Evolutionary conservation across 2,797 vertebrate genomes (phyloP), one percentile per base, ranked within the genome.

Genomic region (Botia almorhae): DNA sequence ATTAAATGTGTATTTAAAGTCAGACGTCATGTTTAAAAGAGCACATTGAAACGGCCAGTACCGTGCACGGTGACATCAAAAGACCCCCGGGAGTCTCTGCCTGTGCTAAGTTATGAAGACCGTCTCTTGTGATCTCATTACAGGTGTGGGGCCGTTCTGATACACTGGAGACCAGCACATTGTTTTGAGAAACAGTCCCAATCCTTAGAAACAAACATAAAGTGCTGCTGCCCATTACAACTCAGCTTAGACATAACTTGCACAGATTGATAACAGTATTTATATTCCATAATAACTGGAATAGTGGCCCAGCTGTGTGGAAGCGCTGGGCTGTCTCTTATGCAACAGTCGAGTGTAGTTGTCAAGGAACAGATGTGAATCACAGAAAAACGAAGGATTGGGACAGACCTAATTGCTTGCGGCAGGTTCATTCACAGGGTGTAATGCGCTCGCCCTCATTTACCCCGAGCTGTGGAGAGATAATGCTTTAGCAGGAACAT

Each of bases 311-410:
- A 65, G 58, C 19, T 10, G 29, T 13, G 50, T 13, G 50, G 33
- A 64, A 71, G 51, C 2, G 13, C 17, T 43, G 61, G 61, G 46
- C 14, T 43, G 68, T 73, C 48, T 7, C 69, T 80, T 73, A 67
- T 2, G 61, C 61, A 74, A 80, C 50, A 56, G 50, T 51, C n/a
- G 60, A 72, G 77, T n/a, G 56, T 71, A 79, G 69, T 46, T 74
- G 70, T 80, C 78, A 74, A 74, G 48, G 61, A 80, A 74, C 78
- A 74, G 60, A 74, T 74, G 70, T 56, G 63, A 74, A 48, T 80
- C 70, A 21, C 33, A 72, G 50, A 17, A 21, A 73, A 67, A 65
- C 78, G 55, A 19, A 65, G 48, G 69, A 72, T 43, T 72, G 58
- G 53, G 77, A 72, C 19, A 55, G 78, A 67, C 29, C 61, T 67